Evolutionary conservation across 2,113 vertebrate species (phyloP).

Genomic region (Centropus bengalensis): DNA sequence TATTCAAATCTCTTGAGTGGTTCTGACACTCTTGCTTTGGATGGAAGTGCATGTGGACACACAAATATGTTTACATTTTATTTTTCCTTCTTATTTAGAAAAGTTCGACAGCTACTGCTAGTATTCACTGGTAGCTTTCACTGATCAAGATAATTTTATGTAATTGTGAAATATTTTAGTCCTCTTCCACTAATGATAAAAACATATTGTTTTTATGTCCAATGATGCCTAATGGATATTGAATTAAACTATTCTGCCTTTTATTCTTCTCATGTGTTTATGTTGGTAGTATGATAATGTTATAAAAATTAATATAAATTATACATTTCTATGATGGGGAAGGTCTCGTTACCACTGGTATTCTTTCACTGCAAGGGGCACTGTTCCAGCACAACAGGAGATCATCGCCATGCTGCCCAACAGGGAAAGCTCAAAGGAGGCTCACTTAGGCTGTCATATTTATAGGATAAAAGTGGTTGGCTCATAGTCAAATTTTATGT

Average conservation of each 20-base stretch:
- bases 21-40: neutral
- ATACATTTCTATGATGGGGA: neutral
- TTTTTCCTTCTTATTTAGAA: neutral
- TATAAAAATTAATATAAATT: neutral
- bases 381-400: no score
- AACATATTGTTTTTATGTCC: no score
- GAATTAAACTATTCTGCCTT: neutral
- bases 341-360: neutral
- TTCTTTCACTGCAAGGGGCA: neutral
- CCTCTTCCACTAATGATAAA: neutral
- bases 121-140: neutral
- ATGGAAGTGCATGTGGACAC: neutral
- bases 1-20: neutral
- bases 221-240: neutral
- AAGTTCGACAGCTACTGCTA: neutral
- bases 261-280: neutral
- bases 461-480: no score
- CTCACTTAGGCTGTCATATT: no score
- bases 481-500: no score
- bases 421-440: no score
- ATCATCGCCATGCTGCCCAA: no score
- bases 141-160: neutral
- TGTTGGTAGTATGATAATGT: neutral
- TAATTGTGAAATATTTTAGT: neutral
- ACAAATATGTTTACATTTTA: neutral